Conservation (phyloP, 2,113 vertebrate species). For the Tetrao urogallus region DNA sequence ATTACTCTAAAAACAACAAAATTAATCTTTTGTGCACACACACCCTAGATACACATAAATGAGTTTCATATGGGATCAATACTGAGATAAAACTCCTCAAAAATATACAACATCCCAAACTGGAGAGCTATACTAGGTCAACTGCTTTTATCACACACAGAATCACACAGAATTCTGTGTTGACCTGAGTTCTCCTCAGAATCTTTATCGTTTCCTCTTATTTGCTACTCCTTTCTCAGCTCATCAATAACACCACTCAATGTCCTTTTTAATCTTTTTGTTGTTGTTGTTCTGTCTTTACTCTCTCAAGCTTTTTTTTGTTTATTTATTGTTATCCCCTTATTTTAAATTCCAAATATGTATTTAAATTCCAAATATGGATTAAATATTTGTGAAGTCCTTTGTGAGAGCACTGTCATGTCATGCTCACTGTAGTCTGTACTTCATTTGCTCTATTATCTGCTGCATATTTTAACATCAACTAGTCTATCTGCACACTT, state of each 20-base stretch:
- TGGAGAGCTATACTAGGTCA: neutral
- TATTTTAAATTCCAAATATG: neutral
- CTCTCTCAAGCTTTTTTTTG: neutral
- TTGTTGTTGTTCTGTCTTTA: neutral
- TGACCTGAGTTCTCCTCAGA: neutral
- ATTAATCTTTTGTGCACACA: fast-evolving
- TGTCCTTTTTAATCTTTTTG: neutral
- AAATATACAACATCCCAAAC: neutral
- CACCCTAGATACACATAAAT: neutral
- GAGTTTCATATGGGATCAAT: neutral
- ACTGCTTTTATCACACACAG: neutral
- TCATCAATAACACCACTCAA: neutral
- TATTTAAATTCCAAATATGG: neutral
- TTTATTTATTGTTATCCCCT: neutral
- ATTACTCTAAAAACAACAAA: neutral
- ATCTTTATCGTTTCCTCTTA: neutral
- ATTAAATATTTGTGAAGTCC: neutral
- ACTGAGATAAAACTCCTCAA: neutral
- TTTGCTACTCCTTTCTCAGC: neutral
- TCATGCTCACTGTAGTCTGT: neutral
- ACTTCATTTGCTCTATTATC: neutral
- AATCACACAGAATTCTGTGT: no score
- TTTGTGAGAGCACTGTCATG: neutral
- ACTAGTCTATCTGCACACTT: neutral
- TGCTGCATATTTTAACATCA: neutral